These are phyloP conservation scores for Dorcus hopei DNA, from an alignment of 2,888 invertebrate genomes.

Conservation along the genomic window DNA sequence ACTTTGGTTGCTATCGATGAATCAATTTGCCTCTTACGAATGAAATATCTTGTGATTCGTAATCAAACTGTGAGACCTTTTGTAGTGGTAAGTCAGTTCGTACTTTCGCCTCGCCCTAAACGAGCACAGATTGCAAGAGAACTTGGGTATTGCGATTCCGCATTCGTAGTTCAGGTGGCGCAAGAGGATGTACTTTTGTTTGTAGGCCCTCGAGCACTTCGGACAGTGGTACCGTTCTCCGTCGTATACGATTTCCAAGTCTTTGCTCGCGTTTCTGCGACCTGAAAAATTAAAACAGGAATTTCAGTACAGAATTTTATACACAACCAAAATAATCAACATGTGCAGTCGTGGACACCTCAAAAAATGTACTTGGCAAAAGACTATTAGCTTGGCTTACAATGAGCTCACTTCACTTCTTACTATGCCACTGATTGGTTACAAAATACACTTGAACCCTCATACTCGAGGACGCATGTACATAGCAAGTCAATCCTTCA, in stretches of 20 bases:
- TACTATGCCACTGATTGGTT: no score
- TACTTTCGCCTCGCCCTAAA: neutral
- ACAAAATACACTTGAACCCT: no score
- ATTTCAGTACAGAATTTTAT: neutral
- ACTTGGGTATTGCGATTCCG: slow-evolving; percentile 5
- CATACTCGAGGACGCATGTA: no score
- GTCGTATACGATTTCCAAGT: neutral
- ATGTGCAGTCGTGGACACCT: no score
- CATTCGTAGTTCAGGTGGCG: slow-evolving; percentile 20
- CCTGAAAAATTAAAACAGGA: neutral
- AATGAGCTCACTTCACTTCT: no score
- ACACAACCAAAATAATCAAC: neutral
- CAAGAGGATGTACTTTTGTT: slow-evolving; percentile 7
- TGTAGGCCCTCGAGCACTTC: slow-evolving; percentile 16
- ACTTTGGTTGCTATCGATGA: no score
- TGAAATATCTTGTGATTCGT: no score
- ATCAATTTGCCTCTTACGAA: no score
- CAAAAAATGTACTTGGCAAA: no score
- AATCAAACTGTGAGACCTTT: neutral
- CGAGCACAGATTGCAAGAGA: neutral
- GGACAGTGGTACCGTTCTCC: slow-evolving; percentile 10
- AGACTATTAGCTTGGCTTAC: no score
- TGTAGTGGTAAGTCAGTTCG: neutral
- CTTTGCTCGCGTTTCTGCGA: neutral
- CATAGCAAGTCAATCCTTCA: no score